Evolutionary conservation across 37 sponge, comb jelly and placozoan genomes (phyloP).

Genomic region (Diacarnus erythraeanus): DNA sequence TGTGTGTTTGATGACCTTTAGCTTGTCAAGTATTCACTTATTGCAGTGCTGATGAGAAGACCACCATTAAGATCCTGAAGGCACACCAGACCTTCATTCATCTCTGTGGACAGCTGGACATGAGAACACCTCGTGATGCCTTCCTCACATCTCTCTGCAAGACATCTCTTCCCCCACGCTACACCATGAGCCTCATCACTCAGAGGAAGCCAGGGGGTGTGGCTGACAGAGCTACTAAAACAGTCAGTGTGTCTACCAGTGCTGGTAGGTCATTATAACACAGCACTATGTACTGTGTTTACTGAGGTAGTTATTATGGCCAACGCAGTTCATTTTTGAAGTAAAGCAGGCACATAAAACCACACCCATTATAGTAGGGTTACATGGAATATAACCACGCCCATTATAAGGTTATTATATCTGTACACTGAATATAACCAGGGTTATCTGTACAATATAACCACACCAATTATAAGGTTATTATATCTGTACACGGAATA

Average conservation of each 20-base stretch:
- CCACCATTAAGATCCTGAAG: slow-evolving; percentile 69
- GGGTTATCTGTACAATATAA: too few species aligned
- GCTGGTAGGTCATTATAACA: not conserved
- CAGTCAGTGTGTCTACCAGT: not conserved
- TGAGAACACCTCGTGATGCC: slow-evolving; percentile 83
- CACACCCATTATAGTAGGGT: too few species aligned
- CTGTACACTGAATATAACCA: too few species aligned
- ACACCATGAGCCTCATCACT: slow-evolving; percentile 50
- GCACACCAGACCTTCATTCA: slow-evolving; percentile 73
- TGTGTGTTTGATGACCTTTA: too few species aligned
- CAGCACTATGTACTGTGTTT: not conserved
- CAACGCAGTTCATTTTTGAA: too few species aligned
- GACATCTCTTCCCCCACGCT: slow-evolving; percentile 85
- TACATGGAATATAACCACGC: too few species aligned
- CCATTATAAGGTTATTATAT: too few species aligned
- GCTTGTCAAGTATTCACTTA: too few species aligned
- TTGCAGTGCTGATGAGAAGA: slow-evolving; percentile 66
- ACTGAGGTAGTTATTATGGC: too few species aligned
- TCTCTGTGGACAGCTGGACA: slow-evolving; percentile 71
- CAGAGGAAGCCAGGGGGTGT: slow-evolving; percentile 22
- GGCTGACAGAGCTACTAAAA: not conserved
- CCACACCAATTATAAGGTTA: too few species aligned
- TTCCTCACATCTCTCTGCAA: slow-evolving; percentile 91
- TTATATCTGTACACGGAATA: too few species aligned
- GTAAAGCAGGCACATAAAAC: too few species aligned